These are phyloP conservation scores for Stenoptilia bipunctidactyla DNA, from an alignment of 2,888 invertebrate species.

Conservation along the genomic window DNA sequence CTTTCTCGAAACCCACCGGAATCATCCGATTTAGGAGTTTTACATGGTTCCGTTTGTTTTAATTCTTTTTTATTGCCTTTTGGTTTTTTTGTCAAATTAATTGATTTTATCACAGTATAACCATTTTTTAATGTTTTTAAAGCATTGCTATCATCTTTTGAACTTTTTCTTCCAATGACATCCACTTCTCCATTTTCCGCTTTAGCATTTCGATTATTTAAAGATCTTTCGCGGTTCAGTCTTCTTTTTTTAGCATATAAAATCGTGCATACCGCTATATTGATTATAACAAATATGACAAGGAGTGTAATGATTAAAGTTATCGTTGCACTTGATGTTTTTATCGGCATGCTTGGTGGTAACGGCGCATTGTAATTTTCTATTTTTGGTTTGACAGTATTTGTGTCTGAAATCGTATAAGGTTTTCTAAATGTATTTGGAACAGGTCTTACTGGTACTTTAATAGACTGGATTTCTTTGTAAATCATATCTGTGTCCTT, in stretches of 20 bases:
- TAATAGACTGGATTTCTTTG: slow-evolving; percentile 50
- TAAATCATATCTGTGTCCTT: slow-evolving; percentile 41
- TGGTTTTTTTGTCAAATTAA: slow-evolving; percentile 63
- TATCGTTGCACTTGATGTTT: slow-evolving; percentile 73
- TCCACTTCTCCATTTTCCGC: slow-evolving; percentile 65
- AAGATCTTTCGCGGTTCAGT: slow-evolving; percentile 46
- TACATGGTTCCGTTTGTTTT: slow-evolving; percentile 65
- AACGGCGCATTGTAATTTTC: slow-evolving; percentile 3
- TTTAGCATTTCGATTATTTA: slow-evolving; percentile 33
- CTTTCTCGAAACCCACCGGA: slow-evolving; percentile 70
- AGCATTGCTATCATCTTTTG: slow-evolving; percentile 55
- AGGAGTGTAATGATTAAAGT: slow-evolving; percentile 75
- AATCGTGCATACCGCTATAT: slow-evolving; percentile 77
- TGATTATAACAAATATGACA: slow-evolving; percentile 79
- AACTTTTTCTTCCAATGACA: slow-evolving; percentile 55
- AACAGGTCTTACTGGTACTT: slow-evolving; percentile 38
- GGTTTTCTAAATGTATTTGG: slow-evolving; percentile 42
- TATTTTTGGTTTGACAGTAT: slow-evolving; percentile 33
- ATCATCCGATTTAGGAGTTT: slow-evolving; percentile 69
- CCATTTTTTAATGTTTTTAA: slow-evolving; percentile 60
- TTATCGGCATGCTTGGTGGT: slow-evolving; percentile 36
- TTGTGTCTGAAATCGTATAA: slow-evolving; percentile 19
- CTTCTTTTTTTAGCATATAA: slow-evolving; percentile 77
- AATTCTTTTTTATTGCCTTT: slow-evolving; percentile 62
- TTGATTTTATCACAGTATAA: slow-evolving; percentile 72